A percentile compares a stretch with the other conserved stretches of the same genome.
Conservation (phyloP, 2,888 invertebrate genomes). For the Mythimna pallens region DNA sequence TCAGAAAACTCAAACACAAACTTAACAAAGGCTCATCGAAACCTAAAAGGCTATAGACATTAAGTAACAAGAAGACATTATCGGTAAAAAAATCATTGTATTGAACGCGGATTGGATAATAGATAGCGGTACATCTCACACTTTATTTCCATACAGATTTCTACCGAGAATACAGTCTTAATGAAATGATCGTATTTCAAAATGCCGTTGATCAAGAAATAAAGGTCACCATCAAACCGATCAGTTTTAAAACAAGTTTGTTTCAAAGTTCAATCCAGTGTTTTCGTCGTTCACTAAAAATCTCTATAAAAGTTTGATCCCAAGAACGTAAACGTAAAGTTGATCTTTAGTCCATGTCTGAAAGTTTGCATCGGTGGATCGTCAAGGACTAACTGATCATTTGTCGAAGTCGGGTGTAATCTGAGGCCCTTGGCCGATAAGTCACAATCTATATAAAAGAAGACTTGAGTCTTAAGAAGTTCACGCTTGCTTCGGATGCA, state of each 20-base stretch:
- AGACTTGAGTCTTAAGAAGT: conserved; percentile 64
- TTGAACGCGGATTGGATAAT: conserved; percentile 70
- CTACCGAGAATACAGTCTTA: conserved; percentile 80
- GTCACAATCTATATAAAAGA: conserved; percentile 68
- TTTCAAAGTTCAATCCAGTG: conserved; percentile 73
- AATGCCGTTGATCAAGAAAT: conserved; percentile 72
- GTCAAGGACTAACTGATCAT: conserved; percentile 70
- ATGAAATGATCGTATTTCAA: conserved; percentile 76
- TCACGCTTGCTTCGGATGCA: conserved; percentile 93
- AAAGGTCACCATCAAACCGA: conserved; percentile 45
- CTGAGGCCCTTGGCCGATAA: conserved; percentile 65
- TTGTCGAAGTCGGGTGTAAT: conserved; percentile 65
- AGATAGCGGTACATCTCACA: conserved; percentile 71
- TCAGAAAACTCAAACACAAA: conserved; percentile 77
- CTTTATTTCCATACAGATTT: conserved; percentile 71
- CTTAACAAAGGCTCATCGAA: conserved; percentile 77
- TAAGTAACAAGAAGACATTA: conserved; percentile 67
- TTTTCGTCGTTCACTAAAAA: conserved; percentile 64
- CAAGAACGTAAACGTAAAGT: conserved; percentile 80
- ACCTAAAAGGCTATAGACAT: conserved; percentile 73
- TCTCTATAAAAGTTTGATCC: conserved; percentile 85
- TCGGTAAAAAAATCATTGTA: conserved; percentile 64
- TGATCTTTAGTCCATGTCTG: conserved; percentile 68
- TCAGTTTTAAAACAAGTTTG: conserved; percentile 62
- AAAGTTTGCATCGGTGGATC: conserved; percentile 70